Conservation (phyloP, 2,797 vertebrate species). For the Halcyon chelicuti region DNA sequence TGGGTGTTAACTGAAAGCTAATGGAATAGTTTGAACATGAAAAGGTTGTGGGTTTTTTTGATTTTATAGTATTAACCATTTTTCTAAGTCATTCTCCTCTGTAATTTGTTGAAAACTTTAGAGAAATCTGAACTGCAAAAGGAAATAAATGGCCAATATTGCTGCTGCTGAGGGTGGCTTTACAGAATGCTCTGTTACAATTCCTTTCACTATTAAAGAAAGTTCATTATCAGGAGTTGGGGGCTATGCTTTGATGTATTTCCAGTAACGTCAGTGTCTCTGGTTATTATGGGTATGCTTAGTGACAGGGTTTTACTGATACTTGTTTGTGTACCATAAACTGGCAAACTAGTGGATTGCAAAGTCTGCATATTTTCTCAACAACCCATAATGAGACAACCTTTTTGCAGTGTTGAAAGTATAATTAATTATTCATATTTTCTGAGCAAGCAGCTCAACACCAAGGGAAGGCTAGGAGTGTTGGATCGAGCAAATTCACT, state of each 20-base stretch:
- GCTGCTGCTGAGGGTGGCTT: neutral
- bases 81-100: neutral
- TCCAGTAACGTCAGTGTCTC: neutral
- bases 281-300: neutral
- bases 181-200: neutral
- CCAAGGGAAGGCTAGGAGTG: neutral
- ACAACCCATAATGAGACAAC: neutral
- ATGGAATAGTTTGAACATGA: neutral
- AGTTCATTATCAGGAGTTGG: neutral
- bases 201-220: neutral
- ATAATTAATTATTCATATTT: slow-evolving; percentile 26
- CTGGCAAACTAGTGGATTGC: neutral
- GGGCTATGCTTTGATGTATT: neutral
- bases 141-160: neutral
- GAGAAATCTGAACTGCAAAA: neutral
- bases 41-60: neutral
- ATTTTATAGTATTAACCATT: neutral
- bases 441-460: neutral
- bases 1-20: neutral
- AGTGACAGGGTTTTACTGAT: neutral
- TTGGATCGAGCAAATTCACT: neutral
- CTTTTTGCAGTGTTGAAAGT: neutral
- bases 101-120: neutral
- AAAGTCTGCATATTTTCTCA: slow-evolving; percentile 7
- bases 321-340: neutral